A percentile compares a stretch with the other conserved stretches of the same genome.
Evolutionary conservation across 2,888 invertebrate species (phyloP).

Genomic region (Thereva nobilitata): DNA sequence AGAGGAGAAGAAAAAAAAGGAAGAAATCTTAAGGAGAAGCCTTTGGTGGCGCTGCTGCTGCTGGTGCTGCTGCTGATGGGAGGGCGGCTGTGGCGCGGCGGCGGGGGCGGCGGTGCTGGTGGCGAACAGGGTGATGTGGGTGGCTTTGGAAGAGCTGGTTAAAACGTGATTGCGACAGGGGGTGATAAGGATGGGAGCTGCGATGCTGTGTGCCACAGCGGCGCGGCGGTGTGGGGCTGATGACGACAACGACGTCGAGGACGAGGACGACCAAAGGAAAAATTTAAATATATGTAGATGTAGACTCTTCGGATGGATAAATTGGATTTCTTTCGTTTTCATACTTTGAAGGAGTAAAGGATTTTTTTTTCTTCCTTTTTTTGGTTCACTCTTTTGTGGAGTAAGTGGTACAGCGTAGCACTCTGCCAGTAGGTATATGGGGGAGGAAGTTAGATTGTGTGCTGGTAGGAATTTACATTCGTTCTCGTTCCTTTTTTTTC

Average conservation of each 20-base stretch:
- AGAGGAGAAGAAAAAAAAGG: no score
- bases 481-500: slow-evolving; percentile 20
- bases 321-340: slow-evolving; percentile 36
- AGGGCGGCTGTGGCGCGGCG: no score
- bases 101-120: no score
- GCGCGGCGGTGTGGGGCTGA: slow-evolving; percentile 9
- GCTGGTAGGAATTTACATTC: slow-evolving; percentile 30
- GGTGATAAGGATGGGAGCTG: slow-evolving; percentile 14
- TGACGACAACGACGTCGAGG: slow-evolving; percentile 29
- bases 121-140: no score
- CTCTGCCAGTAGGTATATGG: slow-evolving; percentile 12
- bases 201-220: not conserved
- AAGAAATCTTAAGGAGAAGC: no score
- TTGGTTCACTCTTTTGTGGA: not conserved
- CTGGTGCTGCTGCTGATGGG: no score
- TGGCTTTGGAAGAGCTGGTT: not conserved
- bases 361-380: slow-evolving; percentile 2
- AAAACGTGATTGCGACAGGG: slow-evolving; percentile 12
- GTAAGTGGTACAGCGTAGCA: slow-evolving; percentile 10
- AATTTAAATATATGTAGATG: slow-evolving; percentile 23
- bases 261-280: slow-evolving; percentile 13
- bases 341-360: slow-evolving; percentile 31
- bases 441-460: slow-evolving; percentile 9
- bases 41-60: no score
- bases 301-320: slow-evolving; percentile 27